phyloP scores from a whole-genome alignment of 2,888 invertebrate genomes.

The Pycnomerus fuliginosus region DNA sequence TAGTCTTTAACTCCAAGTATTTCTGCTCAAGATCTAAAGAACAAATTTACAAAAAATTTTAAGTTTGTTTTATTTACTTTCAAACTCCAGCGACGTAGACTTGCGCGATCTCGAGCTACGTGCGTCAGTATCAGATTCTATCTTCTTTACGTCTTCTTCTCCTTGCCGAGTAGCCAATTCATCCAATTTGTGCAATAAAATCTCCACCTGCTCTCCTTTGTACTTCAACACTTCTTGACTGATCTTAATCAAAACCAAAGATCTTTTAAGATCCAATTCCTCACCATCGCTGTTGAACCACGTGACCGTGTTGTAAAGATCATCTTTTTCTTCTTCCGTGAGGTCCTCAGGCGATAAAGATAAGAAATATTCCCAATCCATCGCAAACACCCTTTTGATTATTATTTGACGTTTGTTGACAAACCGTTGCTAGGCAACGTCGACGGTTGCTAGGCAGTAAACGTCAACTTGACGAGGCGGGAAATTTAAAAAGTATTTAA shows the following conservation, averaged over 20 bases:
- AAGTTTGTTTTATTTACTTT: slow-evolving; percentile 4
- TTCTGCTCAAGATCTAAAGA: slow-evolving; percentile 51
- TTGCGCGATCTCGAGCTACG: slow-evolving; percentile 44
- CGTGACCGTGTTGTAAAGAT: slow-evolving; percentile 61
- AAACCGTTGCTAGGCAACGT: too few species aligned
- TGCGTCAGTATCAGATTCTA: slow-evolving; percentile 45
- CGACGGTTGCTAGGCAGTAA: too few species aligned
- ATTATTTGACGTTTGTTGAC: too few species aligned
- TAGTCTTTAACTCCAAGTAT: slow-evolving; percentile 49
- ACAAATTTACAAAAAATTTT: too few species aligned
- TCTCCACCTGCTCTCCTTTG: slow-evolving; percentile 67
- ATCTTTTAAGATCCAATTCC: slow-evolving; percentile 58
- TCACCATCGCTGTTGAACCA: slow-evolving; percentile 64
- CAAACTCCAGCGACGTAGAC: slow-evolving; percentile 40
- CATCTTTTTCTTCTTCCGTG: slow-evolving; percentile 63
- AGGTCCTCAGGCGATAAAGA: slow-evolving; percentile 59
- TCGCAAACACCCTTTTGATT: too few species aligned
- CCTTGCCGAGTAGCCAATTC: slow-evolving; percentile 54
- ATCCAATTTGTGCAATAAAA: slow-evolving; percentile 56
- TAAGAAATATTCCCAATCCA: slow-evolving; percentile 62
- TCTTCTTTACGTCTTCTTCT: slow-evolving; percentile 49
- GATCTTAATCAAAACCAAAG: slow-evolving; percentile 60
- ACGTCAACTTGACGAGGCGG: too few species aligned
- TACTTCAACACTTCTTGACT: slow-evolving; percentile 68
- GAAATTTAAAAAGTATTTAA: too few species aligned